Percentiles rank a stretch among this genome's conserved stretches.
Conservation (phyloP, 2,797 vertebrate species). For the Linurgus olivaceus region DNA sequence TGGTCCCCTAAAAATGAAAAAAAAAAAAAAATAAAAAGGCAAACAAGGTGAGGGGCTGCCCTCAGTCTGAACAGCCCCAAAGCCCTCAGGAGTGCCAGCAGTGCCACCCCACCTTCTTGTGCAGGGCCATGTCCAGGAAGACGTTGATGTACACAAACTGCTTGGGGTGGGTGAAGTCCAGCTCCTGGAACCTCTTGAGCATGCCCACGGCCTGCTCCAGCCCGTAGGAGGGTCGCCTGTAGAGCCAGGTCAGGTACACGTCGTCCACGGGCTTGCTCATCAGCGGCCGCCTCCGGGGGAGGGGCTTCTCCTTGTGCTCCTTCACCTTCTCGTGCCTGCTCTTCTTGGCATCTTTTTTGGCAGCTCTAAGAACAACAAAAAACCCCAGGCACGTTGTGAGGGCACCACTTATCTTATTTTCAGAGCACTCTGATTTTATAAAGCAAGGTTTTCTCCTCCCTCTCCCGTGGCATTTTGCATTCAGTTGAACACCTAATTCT, state of each 20-base stretch:
- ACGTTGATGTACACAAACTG: conserved; percentile 84
- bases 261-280: conserved; percentile 84
- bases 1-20: too few relatives aligned
- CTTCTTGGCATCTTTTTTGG: conserved; percentile 36
- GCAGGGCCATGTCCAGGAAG: conserved; percentile 86
- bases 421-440: accelerated
- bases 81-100: accelerated
- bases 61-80: accelerated
- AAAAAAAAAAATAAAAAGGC: too few relatives aligned
- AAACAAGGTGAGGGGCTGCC: not conserved
- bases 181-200: conserved; percentile 85
- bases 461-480: accelerated
- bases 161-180: conserved; percentile 83
- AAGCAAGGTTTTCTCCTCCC: too few relatives aligned
- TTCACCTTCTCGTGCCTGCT: not conserved
- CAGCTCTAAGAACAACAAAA: conserved; percentile 48
- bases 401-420: accelerated
- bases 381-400: not conserved
- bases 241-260: conserved; percentile 84
- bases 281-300: conserved; percentile 63
- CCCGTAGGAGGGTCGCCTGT: conserved; percentile 72
- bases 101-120: conserved; percentile 84
- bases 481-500: accelerated
- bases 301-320: not conserved
- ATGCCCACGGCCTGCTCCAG: conserved; percentile 77